A percentile compares a stretch with the other conserved stretches of the same genome.
Conservation (phyloP, 2,888 invertebrate species). For the Willowsia nigromaculata region DNA sequence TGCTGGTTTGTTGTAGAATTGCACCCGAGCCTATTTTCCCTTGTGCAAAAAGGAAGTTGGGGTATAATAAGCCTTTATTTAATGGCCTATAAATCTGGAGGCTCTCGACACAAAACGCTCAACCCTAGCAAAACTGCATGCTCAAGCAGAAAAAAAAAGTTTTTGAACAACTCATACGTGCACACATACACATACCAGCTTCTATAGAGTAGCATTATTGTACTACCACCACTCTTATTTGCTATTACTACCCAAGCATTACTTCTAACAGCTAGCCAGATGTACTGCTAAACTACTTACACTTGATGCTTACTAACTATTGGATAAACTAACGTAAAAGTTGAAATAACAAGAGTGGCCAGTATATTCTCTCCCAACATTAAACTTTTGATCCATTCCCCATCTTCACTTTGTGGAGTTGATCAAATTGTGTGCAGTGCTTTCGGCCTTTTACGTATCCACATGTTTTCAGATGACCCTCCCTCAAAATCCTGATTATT, state of each 20-base stretch:
- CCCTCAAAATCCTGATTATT: neutral
- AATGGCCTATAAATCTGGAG: slow-evolving; percentile 79
- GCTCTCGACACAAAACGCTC: slow-evolving; percentile 79
- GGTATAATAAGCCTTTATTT: slow-evolving; percentile 79
- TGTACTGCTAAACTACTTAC: slow-evolving; percentile 49
- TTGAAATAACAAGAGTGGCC: neutral
- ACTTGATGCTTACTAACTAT: slow-evolving; percentile 49
- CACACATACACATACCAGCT: neutral
- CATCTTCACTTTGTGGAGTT: neutral
- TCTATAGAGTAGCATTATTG: neutral
- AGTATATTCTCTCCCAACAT: neutral
- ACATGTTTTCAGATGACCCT: neutral
- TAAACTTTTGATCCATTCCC: neutral
- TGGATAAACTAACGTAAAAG: slow-evolving; percentile 25
- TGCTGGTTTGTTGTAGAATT: slow-evolving; percentile 66
- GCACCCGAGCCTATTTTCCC: slow-evolving; percentile 75
- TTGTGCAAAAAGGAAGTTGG: slow-evolving; percentile 78
- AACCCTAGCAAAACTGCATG: slow-evolving; percentile 78
- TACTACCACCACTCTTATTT: slow-evolving; percentile 9
- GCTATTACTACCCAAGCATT: neutral
- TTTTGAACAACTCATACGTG: slow-evolving; percentile 60
- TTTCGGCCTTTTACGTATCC: neutral
- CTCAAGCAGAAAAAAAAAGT: slow-evolving; percentile 75
- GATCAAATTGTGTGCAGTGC: neutral
- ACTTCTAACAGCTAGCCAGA: neutral